A percentile compares a stretch with the other conserved stretches of the same genome.
Conservation (phyloP, 2,888 invertebrate genomes). For the Xanthia togata region DNA sequence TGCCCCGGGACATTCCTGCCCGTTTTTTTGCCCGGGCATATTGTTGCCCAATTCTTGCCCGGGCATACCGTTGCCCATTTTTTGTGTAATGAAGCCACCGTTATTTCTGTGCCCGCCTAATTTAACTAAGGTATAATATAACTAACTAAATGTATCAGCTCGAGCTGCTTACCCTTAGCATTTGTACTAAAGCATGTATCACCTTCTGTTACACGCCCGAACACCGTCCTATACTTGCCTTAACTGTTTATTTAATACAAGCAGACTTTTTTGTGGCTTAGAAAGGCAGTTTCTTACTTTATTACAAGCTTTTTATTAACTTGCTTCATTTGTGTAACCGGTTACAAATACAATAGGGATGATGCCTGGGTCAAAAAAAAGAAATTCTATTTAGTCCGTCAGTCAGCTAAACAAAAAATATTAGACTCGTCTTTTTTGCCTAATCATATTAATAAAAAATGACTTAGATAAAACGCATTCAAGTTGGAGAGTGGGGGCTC, state of each 20-base stretch:
- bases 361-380: too few species aligned
- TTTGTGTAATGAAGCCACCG: constrained; percentile 4
- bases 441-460: too few species aligned
- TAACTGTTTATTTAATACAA: constrained; percentile 7
- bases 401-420: too few species aligned
- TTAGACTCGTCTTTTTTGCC: too few species aligned
- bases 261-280: constrained; percentile 20
- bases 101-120: constrained; percentile 38
- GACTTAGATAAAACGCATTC: too few species aligned
- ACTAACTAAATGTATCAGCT: constrained; percentile 64
- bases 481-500: too few species aligned
- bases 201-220: constrained; percentile 56
- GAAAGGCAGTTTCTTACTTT: not conserved
- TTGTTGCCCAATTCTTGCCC: not conserved
- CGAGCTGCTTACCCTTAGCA: constrained; percentile 67
- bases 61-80: not conserved
- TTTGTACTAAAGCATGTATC: constrained; percentile 79
- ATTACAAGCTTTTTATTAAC: too few species aligned
- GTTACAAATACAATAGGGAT: too few species aligned
- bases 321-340: too few species aligned
- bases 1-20: not conserved
- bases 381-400: too few species aligned
- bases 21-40: not conserved
- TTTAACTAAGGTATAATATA: constrained; percentile 61
- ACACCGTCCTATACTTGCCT: constrained; percentile 50